Evolutionary conservation across 2,797 vertebrate genomes (phyloP), one percentile per base, ranked within the genome.

Genomic region (Rachycentron canadum): DNA sequence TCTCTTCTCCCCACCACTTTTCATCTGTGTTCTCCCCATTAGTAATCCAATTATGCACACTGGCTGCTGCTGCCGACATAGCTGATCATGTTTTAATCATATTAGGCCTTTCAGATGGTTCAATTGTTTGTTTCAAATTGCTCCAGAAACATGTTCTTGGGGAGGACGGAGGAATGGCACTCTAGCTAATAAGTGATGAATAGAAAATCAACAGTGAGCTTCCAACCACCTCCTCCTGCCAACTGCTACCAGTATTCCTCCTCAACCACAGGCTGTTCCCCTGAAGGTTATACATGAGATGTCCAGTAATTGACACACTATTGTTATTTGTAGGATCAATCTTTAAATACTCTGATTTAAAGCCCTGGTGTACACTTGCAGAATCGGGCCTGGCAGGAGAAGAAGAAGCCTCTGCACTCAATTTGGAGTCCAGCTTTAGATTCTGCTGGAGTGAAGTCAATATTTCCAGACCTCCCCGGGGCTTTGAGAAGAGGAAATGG

Each of bases 11-110:
- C 73, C 73, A 17, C 73, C 52, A 26, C 90, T 81, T 83, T 90
- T 91, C 91, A 93, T 87, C 85, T 83, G 57, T 88, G 82, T 73
- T 90, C 72, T 79, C 79, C 83, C 78, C 82, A 87, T 94, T 92
- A 92, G 88, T 92, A 91, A 90, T 91, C 84, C 84, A 90, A 88
- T 88, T 88, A 89, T 19, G 52, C 85, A 87, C 86, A 86, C 82
- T 76, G 72, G 80, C 91, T 92, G 83, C 81, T 82, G 90, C 85
- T 88, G 79, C 73, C 23, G 43, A 90, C 41, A 34, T 36, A 57
- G 75, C 82, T 88, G 90, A 92, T 89, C 45, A 58, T 77, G 91
- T 89, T 87, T 88, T 87, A 90, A 93, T 92, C 84, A 78, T 76
- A 85, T 90, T 85, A 87, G 64, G 76, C 73, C 81, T 81, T 90